Conservation (phyloP, 2,797 vertebrate species). For the Malurus splendens region DNA sequence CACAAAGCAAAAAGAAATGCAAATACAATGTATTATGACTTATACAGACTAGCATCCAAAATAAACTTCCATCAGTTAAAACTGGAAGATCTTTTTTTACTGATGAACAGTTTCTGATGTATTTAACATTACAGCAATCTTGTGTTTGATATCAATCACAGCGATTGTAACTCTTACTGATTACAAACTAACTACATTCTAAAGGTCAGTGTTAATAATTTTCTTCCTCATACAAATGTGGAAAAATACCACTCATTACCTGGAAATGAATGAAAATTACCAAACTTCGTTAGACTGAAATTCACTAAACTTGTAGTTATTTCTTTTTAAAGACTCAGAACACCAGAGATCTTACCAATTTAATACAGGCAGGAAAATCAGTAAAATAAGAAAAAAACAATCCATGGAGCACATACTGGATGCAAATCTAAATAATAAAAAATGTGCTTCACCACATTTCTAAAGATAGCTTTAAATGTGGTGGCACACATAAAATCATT, state of each 20-base stretch:
- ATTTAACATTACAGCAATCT: neutral
- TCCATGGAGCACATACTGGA: neutral
- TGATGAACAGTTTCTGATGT: neutral
- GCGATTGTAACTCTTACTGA: neutral
- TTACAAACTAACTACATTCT: neutral
- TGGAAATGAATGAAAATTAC: neutral
- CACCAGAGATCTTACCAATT: neutral
- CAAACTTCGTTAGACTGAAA: neutral
- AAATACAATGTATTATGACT: conserved; percentile 7
- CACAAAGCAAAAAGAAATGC: conserved; percentile 66
- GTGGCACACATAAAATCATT: neutral
- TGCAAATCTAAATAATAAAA: neutral
- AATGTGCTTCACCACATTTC: neutral
- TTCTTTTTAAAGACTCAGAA: neutral
- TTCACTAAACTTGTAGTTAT: neutral
- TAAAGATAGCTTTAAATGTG: neutral
- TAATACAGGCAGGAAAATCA: neutral
- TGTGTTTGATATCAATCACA: neutral
- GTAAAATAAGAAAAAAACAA: neutral
- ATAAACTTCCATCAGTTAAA: neutral
- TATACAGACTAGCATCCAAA: neutral
- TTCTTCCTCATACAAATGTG: neutral
- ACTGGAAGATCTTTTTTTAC: neutral
- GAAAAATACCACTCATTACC: neutral
- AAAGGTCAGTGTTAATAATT: neutral